A percentile compares a stretch with the other conserved stretches of the same genome.
phyloP scores from a whole-genome alignment of 2,888 invertebrate genomes.

The Rhagonycha lutea region DNA sequence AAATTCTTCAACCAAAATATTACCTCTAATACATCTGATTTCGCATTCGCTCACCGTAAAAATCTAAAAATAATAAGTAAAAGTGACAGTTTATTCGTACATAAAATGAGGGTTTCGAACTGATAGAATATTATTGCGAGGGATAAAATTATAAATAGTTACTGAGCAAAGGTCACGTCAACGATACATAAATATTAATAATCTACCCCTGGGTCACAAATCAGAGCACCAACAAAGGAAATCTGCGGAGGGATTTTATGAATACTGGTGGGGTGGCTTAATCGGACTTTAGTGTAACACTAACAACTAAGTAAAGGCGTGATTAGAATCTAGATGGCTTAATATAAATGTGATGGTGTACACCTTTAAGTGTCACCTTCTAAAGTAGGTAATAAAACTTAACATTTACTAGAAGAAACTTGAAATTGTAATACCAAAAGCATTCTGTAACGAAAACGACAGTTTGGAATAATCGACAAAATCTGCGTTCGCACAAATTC shows the following conservation, averaged over 20 bases:
- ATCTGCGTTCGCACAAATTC: not conserved
- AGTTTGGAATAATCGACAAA: not conserved
- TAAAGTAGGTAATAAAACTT: not conserved
- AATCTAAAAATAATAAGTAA: not conserved
- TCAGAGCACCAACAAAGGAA: constrained; percentile 27
- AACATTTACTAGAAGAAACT: not conserved
- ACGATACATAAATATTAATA: constrained; percentile 28
- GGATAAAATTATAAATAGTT: constrained; percentile 8
- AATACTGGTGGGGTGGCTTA: constrained; percentile 24
- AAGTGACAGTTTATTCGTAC: not conserved
- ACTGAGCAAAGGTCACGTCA: constrained; percentile 21
- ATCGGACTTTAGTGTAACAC: constrained; percentile 29
- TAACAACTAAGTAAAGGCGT: constrained; percentile 25
- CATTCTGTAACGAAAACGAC: not conserved
- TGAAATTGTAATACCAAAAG: not conserved
- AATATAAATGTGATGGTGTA: constrained; percentile 10
- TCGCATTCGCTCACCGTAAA: not conserved
- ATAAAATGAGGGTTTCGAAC: not conserved
- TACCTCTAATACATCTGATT: not conserved
- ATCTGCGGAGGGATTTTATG: constrained; percentile 25
- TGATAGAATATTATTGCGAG: not conserved
- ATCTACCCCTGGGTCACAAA: constrained; percentile 29
- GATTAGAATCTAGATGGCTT: constrained; percentile 23
- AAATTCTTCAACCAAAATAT: not conserved
- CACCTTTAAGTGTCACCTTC: not conserved